Base-by-base conservation (phyloP, 2,113 vertebrate species). In the Dissostichus mawsoni region DNA sequence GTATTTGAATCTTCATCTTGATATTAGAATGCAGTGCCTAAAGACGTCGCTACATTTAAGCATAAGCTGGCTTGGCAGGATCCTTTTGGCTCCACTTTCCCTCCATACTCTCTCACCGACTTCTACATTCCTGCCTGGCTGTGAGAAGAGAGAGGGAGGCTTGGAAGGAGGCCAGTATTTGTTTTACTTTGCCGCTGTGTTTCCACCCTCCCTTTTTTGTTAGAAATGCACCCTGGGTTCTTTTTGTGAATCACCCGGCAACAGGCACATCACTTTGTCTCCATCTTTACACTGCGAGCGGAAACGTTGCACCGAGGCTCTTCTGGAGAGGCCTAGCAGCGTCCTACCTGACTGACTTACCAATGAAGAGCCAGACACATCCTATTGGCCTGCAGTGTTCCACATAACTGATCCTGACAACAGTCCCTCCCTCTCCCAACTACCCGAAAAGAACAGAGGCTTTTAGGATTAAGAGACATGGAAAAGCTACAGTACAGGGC, bases 311-410 rank as follows among this genome's bases (percentile, higher is more conserved):
- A 72, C 82, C 85, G 78, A 92, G 90, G 81, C 86, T 90, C 92
- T 93, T 92, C 92, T 92, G 86, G 91, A 87, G 87, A 91, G 89
- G 89, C 85, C 87, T 81, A 76, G 82, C 90, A 78, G 89, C 76
- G 73, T 91, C 87, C 91, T 94, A 94, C 94, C 95, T 95, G 94
- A 95, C 95, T 91, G 89, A 83, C 92, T 92, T 95, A 95, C 94
- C 92, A 95, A 95, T 95, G 94, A 95, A 93, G 89, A 93, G 82
- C 71, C 86, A 71, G 73, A 81, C 74, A 72, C 87, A 90, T 91
- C 89, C 88, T 89, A 65, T 82, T 56, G 83, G 72, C 86, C 90
- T 59, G 77, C 86, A 85, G 87, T 83, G 86, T 92, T 90, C 91
- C 90, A 80, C 92, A 92, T 94, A 93, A 94, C 89, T 91, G 86